These are phyloP conservation scores for Rhipidura dahli DNA, from an alignment of 2,113 vertebrate genomes.

Conservation along the genomic window DNA sequence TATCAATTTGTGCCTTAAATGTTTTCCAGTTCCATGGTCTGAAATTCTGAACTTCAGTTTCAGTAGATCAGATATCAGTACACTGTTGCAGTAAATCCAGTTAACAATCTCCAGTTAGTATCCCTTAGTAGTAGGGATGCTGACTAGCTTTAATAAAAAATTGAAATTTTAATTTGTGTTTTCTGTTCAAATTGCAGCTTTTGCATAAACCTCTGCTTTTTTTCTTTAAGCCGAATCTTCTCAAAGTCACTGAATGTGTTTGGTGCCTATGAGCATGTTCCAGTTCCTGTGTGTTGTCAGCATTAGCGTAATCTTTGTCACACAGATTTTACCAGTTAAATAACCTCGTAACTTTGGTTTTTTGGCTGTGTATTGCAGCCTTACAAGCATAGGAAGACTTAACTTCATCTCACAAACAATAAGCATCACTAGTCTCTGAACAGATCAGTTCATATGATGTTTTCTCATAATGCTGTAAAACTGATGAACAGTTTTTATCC, in stretches of 20 bases:
- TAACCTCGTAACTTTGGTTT: neutral
- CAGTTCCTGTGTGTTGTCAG: neutral
- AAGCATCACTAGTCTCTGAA: neutral
- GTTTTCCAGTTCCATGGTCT: neutral
- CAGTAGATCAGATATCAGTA: neutral
- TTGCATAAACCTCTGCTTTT: neutral
- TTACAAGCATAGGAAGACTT: neutral
- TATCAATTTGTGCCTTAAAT: neutral
- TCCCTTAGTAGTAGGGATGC: neutral
- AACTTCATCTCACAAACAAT: neutral
- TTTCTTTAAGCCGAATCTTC: neutral
- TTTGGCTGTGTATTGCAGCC: neutral
- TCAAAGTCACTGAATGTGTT: neutral
- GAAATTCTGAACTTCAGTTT: neutral
- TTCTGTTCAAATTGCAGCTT: neutral
- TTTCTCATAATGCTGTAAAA: neutral
- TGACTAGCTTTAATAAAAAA: neutral
- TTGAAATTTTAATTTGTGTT: neutral
- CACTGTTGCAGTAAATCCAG: neutral
- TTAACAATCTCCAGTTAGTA: neutral
- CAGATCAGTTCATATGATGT: neutral
- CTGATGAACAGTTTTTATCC: neutral
- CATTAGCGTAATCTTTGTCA: neutral
- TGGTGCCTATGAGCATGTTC: neutral
- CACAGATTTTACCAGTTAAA: neutral